phyloP scores from a whole-genome alignment of 2,113 vertebrate species.

The Solenodon paradoxus region DNA sequence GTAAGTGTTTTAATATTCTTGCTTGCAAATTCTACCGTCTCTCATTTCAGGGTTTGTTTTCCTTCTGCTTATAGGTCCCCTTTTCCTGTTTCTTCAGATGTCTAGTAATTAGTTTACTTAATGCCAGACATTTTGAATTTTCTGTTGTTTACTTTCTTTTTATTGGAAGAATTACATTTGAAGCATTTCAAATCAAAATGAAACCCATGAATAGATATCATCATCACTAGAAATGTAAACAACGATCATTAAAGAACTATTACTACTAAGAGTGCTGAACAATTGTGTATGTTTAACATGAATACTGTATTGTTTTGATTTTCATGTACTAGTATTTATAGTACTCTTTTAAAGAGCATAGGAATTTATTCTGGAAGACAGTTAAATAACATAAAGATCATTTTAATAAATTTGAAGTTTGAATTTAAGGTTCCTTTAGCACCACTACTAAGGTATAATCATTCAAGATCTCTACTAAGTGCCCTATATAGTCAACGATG shows the following conservation, averaged over 20 bases:
- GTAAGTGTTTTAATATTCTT: background rate
- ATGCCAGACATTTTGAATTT: background rate
- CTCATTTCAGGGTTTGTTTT: constrained; percentile 27
- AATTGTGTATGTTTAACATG: too few relatives aligned
- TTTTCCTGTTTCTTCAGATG: background rate
- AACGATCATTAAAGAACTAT: background rate
- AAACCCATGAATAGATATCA: background rate
- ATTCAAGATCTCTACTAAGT: background rate
- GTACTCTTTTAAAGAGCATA: background rate
- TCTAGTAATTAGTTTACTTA: constrained; percentile 33
- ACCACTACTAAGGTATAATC: background rate
- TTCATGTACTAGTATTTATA: background rate
- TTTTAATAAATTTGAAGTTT: background rate
- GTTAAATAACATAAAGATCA: background rate
- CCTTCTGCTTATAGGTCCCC: background rate
- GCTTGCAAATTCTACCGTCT: background rate
- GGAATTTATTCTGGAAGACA: background rate
- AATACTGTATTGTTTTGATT: too few relatives aligned
- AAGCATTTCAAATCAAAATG: background rate
- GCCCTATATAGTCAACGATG: background rate
- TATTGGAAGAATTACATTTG: too few relatives aligned
- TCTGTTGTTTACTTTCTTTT: background rate
- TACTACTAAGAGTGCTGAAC: background rate
- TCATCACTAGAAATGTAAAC: background rate
- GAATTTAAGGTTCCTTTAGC: constrained; percentile 14